Evolutionary conservation across 2,797 vertebrate species (phyloP).

Genomic region (Rhyacichthys aspro): DNA sequence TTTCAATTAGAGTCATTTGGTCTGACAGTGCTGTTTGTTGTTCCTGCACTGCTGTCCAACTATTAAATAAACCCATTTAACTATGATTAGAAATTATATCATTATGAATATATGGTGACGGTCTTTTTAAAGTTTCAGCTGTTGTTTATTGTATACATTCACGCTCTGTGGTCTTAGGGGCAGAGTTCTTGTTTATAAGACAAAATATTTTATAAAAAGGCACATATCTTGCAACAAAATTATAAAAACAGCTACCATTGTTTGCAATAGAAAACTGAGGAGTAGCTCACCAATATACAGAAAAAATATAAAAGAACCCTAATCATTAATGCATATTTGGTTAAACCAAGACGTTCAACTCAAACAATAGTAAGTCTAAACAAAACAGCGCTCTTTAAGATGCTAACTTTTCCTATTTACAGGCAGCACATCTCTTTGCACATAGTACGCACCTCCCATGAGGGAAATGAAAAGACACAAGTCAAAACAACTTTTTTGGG

Average conservation of each 20-base stretch:
- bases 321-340: constrained; percentile 10
- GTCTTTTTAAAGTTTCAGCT: background rate
- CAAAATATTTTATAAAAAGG: background rate
- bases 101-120: background rate
- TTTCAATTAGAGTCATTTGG: too few relatives aligned
- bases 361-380: constrained; percentile 16
- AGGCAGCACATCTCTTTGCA: constrained; percentile 29
- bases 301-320: background rate
- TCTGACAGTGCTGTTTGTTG: too few relatives aligned
- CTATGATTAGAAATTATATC: too few relatives aligned
- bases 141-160: background rate
- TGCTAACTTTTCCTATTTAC: constrained; percentile 55
- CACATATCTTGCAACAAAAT: background rate
- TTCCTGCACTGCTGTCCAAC: too few relatives aligned
- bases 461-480: constrained; percentile 39
- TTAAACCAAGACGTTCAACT: constrained; percentile 24
- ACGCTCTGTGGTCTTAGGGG: background rate
- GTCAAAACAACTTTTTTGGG: constrained; percentile 72
- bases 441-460: constrained; percentile 27
- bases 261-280: background rate
- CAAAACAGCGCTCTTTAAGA: constrained; percentile 26
- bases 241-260: background rate
- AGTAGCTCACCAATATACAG: background rate
- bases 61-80: too few relatives aligned
- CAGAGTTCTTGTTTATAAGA: background rate